Evolutionary conservation across 2,797 vertebrate species (phyloP), one percentile per base, ranked within the genome.

Genomic region (Synanceia verrucosa): DNA sequence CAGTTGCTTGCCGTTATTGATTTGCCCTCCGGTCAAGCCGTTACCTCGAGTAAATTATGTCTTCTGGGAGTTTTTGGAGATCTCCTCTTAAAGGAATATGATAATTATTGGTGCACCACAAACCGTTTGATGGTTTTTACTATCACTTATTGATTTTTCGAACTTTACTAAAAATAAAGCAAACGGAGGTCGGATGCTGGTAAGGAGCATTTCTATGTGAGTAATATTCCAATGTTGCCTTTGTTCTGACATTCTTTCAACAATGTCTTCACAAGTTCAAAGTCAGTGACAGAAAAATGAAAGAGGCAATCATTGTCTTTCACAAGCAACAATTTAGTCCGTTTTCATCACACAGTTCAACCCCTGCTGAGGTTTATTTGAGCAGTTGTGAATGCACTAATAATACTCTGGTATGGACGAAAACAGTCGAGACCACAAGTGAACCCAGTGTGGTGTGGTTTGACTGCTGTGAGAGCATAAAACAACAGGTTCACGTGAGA

Each of bases 1-100:
- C 73, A 76, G 73, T 76, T 46, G 43, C 72, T 76, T 34, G 66
- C 52, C 64, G 64, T 72, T 88, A 89, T 90, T 74, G 88, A 90
- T 86, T 82, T 67, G 59, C 65, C 81, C 86, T 81, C 57, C 39
- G 82, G 82, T 84, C 85, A 80, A 26, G 85, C 43, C 8, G 55
- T 73, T 76, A 76, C 65, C 70, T 53, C 9, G 5, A 80, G 62
- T 76, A 74, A 87, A 88, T 81, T 16, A 76, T 76, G 73, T 85
- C 86, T 76, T 74, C 4, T 2, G 77, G 76, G 86, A 88, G 59
- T 62, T 73, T 44, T 53, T 84, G 57, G 36, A 76, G 36, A 73
- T 65, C 33, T 77, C 36, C 21, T 78, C 61, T 76, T 68, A 70
- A 78, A 68, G 61, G 46, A 72, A 79, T 62, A 43, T 72, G 73